A percentile compares a stretch with the other conserved stretches of the same genome.
Evolutionary conservation across 2,888 invertebrate species (phyloP).

Genomic region (Chrysina gloriosa): DNA sequence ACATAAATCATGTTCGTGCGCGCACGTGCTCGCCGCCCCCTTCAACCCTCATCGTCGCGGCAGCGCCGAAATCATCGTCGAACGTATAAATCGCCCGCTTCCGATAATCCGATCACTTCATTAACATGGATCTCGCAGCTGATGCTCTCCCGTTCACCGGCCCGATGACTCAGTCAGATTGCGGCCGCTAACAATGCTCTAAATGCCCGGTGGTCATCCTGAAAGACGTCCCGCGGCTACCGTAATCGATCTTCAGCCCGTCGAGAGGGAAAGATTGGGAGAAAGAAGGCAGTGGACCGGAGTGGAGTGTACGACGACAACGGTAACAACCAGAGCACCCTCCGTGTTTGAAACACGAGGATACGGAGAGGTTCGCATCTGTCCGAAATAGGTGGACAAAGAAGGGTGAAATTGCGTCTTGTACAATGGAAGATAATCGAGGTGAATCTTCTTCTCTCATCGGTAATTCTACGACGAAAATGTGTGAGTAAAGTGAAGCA

Average conservation of each 20-base stretch:
- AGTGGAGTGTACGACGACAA: not conserved
- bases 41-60: not conserved
- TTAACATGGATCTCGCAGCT: constrained; percentile 57
- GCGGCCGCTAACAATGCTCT: constrained; percentile 55
- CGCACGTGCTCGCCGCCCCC: not conserved
- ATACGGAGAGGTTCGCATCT: not conserved
- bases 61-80: constrained; percentile 15
- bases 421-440: too few species aligned
- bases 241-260: constrained; percentile 57
- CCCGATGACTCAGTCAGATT: constrained; percentile 60
- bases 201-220: constrained; percentile 62
- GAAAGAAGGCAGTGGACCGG: not conserved
- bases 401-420: too few species aligned
- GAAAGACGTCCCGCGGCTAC: constrained; percentile 62
- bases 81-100: constrained; percentile 23
- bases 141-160: constrained; percentile 49
- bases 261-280: not conserved
- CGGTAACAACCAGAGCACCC: not conserved
- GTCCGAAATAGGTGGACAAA: constrained; percentile 1
- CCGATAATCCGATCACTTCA: constrained; percentile 50
- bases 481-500: too few species aligned
- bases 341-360: not conserved
- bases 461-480: too few species aligned
- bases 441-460: too few species aligned
- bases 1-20: constrained; percentile 13